phyloP scores from a whole-genome alignment of 2,888 invertebrate species.

The Schizotus pectinicornis region DNA sequence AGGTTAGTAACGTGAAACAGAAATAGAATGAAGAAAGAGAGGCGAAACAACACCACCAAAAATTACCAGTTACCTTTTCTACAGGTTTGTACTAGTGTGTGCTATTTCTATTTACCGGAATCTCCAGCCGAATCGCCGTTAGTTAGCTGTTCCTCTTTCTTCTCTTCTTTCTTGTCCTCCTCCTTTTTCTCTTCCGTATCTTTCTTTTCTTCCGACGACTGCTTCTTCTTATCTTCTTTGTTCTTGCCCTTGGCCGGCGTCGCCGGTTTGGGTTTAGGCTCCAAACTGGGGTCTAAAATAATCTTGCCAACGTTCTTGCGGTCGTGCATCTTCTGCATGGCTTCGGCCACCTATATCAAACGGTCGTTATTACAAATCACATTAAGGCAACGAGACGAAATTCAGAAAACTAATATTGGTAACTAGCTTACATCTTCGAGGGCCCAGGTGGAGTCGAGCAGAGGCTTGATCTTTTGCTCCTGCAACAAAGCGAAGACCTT shows the following conservation, averaged over 20 bases:
- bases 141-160: conserved; percentile 55
- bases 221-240: conserved; percentile 75
- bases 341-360: conserved; percentile 74
- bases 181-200: conserved; percentile 63
- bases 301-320: conserved; percentile 90
- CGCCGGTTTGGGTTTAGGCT: conserved; percentile 80
- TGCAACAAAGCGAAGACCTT: conserved; percentile 78
- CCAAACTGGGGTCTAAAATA: conserved; percentile 79
- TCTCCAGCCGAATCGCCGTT: conserved; percentile 64
- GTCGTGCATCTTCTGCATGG: conserved; percentile 93
- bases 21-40: neutral
- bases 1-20: neutral
- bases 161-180: conserved; percentile 54
- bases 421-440: conserved; percentile 76
- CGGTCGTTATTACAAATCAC: conserved; percentile 7
- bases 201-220: conserved; percentile 71
- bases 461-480: conserved; percentile 80
- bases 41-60: neutral
- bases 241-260: conserved; percentile 78
- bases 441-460: conserved; percentile 86
- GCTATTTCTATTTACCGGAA: conserved; percentile 52
- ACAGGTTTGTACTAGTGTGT: no score
- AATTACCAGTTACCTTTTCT: neutral
- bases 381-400: no score
- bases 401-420: no score